Evolutionary conservation across 2,113 vertebrate genomes (phyloP).

Genomic region (Triplophysa dalaica): DNA sequence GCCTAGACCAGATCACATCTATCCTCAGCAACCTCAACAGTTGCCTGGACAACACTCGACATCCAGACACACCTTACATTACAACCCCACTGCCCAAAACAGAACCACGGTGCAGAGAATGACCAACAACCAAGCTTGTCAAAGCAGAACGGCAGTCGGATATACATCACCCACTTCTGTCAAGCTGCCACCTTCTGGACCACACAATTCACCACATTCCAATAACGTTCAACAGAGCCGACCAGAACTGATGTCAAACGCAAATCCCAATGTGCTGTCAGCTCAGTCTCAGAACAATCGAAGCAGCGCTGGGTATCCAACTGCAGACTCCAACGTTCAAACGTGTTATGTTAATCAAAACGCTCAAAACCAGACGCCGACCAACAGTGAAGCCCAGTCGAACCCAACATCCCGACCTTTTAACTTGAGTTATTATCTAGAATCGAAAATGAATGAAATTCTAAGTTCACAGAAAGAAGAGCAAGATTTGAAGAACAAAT

Average conservation of each 20-base stretch:
- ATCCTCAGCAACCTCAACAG: neutral
- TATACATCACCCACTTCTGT: neutral
- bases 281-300: slow-evolving; percentile 1
- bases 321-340: neutral
- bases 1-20: neutral
- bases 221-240: neutral
- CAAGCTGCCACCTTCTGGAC: neutral
- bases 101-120: neutral
- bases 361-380: neutral
- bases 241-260: neutral
- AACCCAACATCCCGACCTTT: neutral
- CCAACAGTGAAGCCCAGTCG: neutral
- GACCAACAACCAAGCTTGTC: neutral
- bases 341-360: neutral
- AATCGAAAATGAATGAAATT: neutral
- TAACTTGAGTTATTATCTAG: neutral
- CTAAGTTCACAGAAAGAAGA: neutral
- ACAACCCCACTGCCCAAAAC: neutral
- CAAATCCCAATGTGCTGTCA: neutral
- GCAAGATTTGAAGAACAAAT: neutral
- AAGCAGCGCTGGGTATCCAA: neutral
- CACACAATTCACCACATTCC: neutral
- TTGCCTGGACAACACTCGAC: slow-evolving; percentile 1
- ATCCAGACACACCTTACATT: neutral
- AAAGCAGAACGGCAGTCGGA: neutral